A percentile compares a stretch with the other conserved stretches of the same genome.
Conservation (phyloP, 1,140 invertebrate species). For the Tyrophagus putrescentiae region DNA sequence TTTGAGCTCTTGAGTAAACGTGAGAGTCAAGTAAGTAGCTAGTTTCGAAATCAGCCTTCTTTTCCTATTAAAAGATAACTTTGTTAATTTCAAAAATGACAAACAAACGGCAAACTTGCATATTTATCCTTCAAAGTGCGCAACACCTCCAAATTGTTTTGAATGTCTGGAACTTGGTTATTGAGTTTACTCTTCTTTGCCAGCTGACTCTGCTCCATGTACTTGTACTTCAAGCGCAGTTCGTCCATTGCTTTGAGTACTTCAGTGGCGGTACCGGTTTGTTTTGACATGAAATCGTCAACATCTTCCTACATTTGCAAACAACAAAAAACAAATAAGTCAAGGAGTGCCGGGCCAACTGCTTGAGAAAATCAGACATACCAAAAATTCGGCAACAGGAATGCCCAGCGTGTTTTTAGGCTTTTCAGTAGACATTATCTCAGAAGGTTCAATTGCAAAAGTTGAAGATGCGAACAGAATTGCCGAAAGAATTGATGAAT, state of each 20-base stretch:
- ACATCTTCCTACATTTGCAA: slow-evolving; percentile 66
- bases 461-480: too few relatives aligned
- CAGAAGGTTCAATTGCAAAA: too few relatives aligned
- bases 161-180: slow-evolving; percentile 80
- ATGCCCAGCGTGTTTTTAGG: slow-evolving; percentile 26
- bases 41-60: slow-evolving; percentile 52
- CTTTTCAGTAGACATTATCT: not conserved
- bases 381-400: slow-evolving; percentile 27
- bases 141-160: slow-evolving; percentile 78
- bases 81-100: slow-evolving; percentile 11
- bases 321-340: not conserved
- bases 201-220: slow-evolving; percentile 79
- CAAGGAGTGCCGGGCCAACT: not conserved
- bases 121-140: slow-evolving; percentile 48
- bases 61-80: slow-evolving; percentile 31
- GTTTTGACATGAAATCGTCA: slow-evolving; percentile 68
- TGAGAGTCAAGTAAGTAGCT: slow-evolving; percentile 89
- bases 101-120: slow-evolving; percentile 6
- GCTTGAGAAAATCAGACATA: slow-evolving; percentile 19
- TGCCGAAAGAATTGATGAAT: too few relatives aligned
- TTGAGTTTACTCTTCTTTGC: slow-evolving; percentile 62
- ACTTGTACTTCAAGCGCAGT: slow-evolving; percentile 86
- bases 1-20: slow-evolving; percentile 72
- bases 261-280: slow-evolving; percentile 62
- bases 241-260: slow-evolving; percentile 74